Conservation (phyloP, 2,888 invertebrate species). For the Stegophylla sp. region DNA sequence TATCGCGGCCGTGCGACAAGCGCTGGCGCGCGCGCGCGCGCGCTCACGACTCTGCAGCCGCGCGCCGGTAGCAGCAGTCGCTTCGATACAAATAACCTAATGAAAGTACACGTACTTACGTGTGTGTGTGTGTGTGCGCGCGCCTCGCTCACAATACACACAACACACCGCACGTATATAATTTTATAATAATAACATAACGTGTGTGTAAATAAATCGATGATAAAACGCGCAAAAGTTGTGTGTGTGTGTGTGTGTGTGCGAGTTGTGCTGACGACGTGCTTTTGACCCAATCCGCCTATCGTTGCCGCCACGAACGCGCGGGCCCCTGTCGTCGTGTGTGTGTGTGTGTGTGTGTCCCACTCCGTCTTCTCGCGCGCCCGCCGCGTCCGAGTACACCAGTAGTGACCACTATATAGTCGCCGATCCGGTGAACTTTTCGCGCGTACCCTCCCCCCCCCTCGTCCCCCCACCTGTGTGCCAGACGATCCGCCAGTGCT, state of each 20-base stretch:
- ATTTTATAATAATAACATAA: no score
- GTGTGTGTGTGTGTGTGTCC: neutral
- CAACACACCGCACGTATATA: no score
- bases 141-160: no score
- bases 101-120: neutral
- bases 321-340: neutral
- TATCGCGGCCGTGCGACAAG: neutral
- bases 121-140: neutral
- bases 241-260: no score
- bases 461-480: no score
- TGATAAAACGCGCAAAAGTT: conserved; percentile 41
- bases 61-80: neutral
- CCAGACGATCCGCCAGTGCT: no score
- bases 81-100: neutral
- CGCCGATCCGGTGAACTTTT: no score
- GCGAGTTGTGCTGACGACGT: no score
- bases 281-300: conserved; percentile 9
- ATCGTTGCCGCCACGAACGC: neutral
- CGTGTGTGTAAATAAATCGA: conserved; percentile 22
- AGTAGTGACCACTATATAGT: no score
- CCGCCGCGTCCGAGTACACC: neutral
- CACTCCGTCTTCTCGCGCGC: no score
- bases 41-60: neutral
- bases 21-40: conserved; percentile 2
- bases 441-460: no score